Conservation (phyloP, 2,113 vertebrate species). For the Polyodon spathula region DNA sequence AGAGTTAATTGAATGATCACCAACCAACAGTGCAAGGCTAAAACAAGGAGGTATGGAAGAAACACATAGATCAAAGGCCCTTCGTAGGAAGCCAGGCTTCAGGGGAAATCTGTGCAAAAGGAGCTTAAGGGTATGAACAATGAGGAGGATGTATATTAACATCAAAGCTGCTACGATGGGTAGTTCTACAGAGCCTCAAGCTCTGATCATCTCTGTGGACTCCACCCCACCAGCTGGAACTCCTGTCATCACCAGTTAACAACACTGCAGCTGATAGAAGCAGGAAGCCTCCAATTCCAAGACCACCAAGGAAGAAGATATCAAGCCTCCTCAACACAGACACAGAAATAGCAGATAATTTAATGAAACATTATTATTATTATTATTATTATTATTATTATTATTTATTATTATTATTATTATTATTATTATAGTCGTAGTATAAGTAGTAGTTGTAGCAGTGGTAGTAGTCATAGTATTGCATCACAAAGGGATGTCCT, state of each 20-base stretch:
- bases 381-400: too few species aligned
- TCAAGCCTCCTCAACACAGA: neutral
- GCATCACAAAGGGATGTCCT: too few species aligned
- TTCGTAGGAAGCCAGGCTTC: neutral
- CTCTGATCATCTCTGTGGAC: neutral
- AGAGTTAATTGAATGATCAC: neutral
- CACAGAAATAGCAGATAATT: neutral
- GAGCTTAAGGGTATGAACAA: neutral
- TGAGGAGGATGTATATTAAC: too few species aligned
- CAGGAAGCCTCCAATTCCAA: neutral
- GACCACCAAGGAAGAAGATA: neutral
- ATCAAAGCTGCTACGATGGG: neutral
- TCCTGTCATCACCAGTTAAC: neutral
- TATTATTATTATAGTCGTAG: too few species aligned
- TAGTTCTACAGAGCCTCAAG: neutral
- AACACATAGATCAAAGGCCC: neutral
- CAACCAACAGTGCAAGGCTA: neutral
- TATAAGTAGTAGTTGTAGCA: too few species aligned
- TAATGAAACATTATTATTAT: too few species aligned
- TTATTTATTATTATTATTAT: too few species aligned
- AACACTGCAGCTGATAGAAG: neutral
- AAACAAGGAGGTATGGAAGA: neutral
- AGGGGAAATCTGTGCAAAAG: too few species aligned
- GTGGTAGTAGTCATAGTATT: too few species aligned
- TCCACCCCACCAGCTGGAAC: too few species aligned